Conservation (phyloP, 1,140 invertebrate genomes). For the Aplysia californica region DNA sequence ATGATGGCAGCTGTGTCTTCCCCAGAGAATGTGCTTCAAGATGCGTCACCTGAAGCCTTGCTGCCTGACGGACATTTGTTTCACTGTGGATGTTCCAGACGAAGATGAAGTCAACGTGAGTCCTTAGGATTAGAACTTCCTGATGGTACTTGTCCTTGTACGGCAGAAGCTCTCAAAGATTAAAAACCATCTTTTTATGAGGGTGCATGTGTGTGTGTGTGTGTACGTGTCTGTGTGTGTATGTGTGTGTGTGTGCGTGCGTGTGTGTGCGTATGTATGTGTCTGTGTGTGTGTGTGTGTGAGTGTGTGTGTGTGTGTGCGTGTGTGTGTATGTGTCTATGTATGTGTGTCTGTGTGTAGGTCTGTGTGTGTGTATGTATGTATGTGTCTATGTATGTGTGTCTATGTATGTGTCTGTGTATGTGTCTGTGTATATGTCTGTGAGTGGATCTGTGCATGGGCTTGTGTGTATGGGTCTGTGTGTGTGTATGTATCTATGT, state of each 20-base stretch:
- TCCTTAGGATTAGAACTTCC: no score
- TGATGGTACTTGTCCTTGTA: no score
- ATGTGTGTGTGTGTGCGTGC: no score
- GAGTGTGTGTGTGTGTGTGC: no score
- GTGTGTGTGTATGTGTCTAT: neutral
- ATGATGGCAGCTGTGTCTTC: no score
- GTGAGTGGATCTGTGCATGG: neutral
- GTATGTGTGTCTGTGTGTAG: slow-evolving; percentile 3
- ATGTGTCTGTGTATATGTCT: neutral
- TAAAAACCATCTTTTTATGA: no score
- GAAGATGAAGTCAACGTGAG: slow-evolving; percentile 89
- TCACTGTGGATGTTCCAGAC: slow-evolving; percentile 84
- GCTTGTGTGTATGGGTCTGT: neutral
- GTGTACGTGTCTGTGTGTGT: no score
- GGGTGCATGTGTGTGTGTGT: no score
- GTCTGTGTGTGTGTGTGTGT: no score
- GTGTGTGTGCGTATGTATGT: no score
- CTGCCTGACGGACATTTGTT: slow-evolving; percentile 81
- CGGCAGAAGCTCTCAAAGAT: no score
- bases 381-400: neutral
- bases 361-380: slow-evolving; percentile 5
- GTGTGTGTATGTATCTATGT: neutral
- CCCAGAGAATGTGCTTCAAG: slow-evolving; percentile 86
- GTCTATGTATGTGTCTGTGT: neutral
- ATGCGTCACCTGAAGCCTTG: slow-evolving; percentile 85